Base-by-base conservation (phyloP, 53 echinoderm and acorn worm species). In the Holothuria scabra region DNA sequence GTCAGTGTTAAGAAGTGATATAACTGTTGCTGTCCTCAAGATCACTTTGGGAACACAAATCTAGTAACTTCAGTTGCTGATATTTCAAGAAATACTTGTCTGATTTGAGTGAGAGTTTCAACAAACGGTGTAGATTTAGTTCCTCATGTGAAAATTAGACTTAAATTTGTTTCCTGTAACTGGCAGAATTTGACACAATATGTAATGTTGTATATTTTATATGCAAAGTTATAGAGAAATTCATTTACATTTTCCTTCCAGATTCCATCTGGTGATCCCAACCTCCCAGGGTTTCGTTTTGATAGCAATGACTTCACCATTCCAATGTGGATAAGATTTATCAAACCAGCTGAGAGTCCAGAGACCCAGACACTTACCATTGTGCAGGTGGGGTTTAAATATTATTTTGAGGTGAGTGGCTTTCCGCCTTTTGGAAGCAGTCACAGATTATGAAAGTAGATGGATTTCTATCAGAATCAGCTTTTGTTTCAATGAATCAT, bases 391-490 rank as follows among this genome's bases (percentile, higher is more conserved):
- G 92, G 97, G 12, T 88, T 90, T 60, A 82, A 78, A 24, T 94
- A 74, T 66, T 97, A 59, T 41, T 92, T 97, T 86, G 97, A 97
- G 94, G 97, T 97, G 44, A 57, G 89, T 84, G 12, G 25, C 9
- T 34, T 30, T 37, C 18, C 18, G 13, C 55, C 8, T 18, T 52
- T 81, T 28, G 31, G 20, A 76, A 1, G 3, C n/a, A n/a, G n/a
- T n/a, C n/a, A n/a, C n/a, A n/a, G n/a, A n/a, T n/a, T n/a, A n/a
- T n/a, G n/a, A n/a, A n/a, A n/a, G n/a, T n/a, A n/a, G n/a, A n/a
- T n/a, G n/a, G n/a, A n/a, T n/a, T n/a, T n/a, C n/a, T n/a, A n/a
- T n/a, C n/a, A n/a, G n/a, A n/a, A n/a, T n/a, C n/a, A n/a, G n/a
- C n/a, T n/a, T n/a, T n/a, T n/a, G n/a, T n/a, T n/a, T n/a, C n/a